These are phyloP conservation scores for Telenomus remus DNA, from an alignment of 1,140 invertebrate genomes.

Conservation along the genomic window DNA sequence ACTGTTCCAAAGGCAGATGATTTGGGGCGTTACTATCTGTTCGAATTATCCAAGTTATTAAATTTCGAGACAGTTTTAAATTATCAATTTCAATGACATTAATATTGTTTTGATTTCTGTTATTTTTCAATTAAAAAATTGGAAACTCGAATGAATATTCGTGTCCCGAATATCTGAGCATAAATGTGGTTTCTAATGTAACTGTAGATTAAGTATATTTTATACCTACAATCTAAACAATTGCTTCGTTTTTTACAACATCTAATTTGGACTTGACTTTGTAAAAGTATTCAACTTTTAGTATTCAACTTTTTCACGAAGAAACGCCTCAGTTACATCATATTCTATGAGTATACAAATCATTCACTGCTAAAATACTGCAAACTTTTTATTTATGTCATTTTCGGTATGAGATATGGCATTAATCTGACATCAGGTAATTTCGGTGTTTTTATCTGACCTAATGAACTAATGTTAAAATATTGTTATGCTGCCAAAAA, in stretches of 20 bases:
- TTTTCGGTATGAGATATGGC: too few species aligned
- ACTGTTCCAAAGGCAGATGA: constrained; percentile 31
- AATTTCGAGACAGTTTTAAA: background rate
- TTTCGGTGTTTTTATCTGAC: too few species aligned
- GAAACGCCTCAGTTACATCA: too few species aligned
- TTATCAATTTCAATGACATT: background rate
- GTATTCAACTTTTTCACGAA: too few species aligned
- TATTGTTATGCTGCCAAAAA: too few species aligned
- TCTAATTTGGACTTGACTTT: too few species aligned
- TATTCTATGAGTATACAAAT: too few species aligned
- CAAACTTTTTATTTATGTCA: too few species aligned
- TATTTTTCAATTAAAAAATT: background rate
- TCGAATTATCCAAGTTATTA: constrained; percentile 6
- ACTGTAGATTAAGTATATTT: constrained; percentile 22
- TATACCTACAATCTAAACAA: constrained; percentile 4
- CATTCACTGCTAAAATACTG: too few species aligned
- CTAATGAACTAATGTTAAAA: too few species aligned
- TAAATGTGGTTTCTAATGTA: constrained; percentile 40
- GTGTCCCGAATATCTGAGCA: constrained; percentile 19
- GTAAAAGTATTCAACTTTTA: too few species aligned
- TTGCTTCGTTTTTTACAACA: background rate
- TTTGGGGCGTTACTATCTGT: constrained; percentile 28
- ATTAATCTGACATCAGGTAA: too few species aligned
- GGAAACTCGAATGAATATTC: constrained; percentile 13
- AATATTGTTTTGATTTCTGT: background rate